Conservation (phyloP, 2,888 invertebrate genomes). For the Lumbricus terrestris region DNA sequence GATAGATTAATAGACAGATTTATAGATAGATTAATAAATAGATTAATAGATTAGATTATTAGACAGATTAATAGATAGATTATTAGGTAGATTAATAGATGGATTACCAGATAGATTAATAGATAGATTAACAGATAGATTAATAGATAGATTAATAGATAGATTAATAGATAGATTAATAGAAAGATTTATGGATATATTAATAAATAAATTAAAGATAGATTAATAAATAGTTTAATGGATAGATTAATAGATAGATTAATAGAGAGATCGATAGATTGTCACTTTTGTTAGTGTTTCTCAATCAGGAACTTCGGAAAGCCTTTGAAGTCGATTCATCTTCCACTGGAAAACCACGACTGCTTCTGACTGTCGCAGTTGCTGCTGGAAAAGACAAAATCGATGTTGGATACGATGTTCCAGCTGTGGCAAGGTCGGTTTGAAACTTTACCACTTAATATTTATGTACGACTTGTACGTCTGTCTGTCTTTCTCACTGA, state of each 20-base stretch:
- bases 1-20: too few relatives aligned
- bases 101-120: not conserved
- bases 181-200: too few relatives aligned
- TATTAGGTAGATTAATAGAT: not conserved
- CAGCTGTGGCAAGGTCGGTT: conserved; percentile 15
- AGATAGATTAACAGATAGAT: not conserved
- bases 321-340: not conserved
- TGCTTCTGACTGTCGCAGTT: conserved; percentile 29
- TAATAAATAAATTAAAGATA: too few relatives aligned
- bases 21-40: too few relatives aligned
- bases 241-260: too few relatives aligned
- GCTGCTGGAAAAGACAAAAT: conserved; percentile 25
- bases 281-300: not conserved
- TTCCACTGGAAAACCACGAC: not conserved
- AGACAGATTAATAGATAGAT: not conserved
- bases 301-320: not conserved
- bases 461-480: too few relatives aligned
- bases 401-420: conserved; percentile 26
- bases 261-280: too few relatives aligned
- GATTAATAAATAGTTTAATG: too few relatives aligned
- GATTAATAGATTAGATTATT: too few relatives aligned
- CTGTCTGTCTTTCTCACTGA: not conserved
- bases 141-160: not conserved
- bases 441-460: not conserved
- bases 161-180: too few relatives aligned